Conservation (phyloP, 2,797 vertebrate genomes). For the Hafferia zeledoni region DNA sequence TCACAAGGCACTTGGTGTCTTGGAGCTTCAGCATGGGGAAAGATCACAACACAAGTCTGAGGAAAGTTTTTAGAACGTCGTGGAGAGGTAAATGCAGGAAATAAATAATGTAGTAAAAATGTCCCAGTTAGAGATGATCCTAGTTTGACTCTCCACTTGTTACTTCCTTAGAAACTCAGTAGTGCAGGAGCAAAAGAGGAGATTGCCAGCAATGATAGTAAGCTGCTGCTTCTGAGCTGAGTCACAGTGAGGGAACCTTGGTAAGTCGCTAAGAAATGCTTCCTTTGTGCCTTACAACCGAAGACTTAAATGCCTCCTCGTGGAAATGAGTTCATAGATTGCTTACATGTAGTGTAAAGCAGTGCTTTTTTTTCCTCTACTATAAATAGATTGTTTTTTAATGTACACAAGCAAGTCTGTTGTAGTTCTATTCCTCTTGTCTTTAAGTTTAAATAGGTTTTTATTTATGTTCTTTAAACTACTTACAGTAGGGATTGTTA, state of each 20-base stretch:
- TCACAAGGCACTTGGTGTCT: neutral
- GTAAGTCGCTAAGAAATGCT: neutral
- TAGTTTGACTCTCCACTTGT: neutral
- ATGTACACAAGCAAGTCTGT: neutral
- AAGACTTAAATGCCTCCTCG: neutral
- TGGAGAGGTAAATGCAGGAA: neutral
- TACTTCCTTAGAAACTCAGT: neutral
- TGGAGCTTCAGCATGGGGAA: neutral
- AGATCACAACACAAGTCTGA: neutral
- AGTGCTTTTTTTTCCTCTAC: neutral
- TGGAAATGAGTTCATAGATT: neutral
- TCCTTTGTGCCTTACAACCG: neutral
- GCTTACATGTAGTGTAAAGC: neutral
- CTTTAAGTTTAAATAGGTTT: neutral
- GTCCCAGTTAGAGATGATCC: neutral
- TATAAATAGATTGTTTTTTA: neutral
- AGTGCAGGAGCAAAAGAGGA: neutral
- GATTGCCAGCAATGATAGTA: neutral
- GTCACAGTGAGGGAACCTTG: neutral
- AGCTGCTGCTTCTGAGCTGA: neutral
- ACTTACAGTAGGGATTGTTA: neutral
- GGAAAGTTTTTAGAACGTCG: neutral
- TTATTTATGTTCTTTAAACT: neutral
- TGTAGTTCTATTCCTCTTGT: neutral
- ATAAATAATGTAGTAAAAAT: slow-evolving; percentile 27